These are phyloP conservation scores for Plumapathes pennacea DNA, from an alignment of 92 coral and sea anemone species.

Conservation along the genomic window DNA sequence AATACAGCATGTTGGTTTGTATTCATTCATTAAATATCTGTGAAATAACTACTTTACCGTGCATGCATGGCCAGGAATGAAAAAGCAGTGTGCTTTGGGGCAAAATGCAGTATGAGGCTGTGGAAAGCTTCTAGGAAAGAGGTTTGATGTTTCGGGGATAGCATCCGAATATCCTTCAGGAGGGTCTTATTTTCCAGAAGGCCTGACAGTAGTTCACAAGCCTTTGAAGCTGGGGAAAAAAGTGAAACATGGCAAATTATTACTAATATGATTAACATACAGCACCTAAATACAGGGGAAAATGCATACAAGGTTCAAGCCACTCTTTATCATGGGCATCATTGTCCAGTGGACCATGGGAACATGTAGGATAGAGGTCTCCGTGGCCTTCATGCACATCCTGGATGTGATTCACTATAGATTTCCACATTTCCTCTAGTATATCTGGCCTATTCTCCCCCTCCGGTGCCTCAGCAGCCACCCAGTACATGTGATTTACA, in stretches of 20 bases:
- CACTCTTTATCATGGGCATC: slow-evolving; percentile 11
- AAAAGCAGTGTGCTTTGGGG: slow-evolving; percentile 29
- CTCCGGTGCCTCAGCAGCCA: slow-evolving; percentile 11
- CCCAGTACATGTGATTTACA: slow-evolving; percentile 11
- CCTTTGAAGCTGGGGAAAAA: slow-evolving; percentile 24
- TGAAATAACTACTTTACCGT: neutral
- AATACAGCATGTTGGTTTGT: neutral
- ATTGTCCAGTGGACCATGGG: slow-evolving; percentile 10
- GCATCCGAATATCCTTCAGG: slow-evolving; percentile 13
- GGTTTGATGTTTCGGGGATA: slow-evolving; percentile 19
- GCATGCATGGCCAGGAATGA: slow-evolving; percentile 32
- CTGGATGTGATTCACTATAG: slow-evolving; percentile 7
- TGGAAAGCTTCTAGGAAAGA: slow-evolving; percentile 35
- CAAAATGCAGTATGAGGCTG: slow-evolving; percentile 35
- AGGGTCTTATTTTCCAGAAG: slow-evolving; percentile 6
- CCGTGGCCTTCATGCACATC: slow-evolving; percentile 5
- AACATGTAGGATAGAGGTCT: slow-evolving; percentile 8
- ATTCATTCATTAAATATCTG: neutral
- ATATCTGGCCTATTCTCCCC: slow-evolving; percentile 4
- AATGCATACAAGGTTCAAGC: slow-evolving; percentile 13
- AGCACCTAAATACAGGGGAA: neutral
- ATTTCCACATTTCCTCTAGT: slow-evolving; percentile 16
- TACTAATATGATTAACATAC: neutral
- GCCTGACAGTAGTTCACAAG: slow-evolving; percentile 4
- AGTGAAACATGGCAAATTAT: too few species aligned